Evolutionary conservation across 2,797 vertebrate species (phyloP), one percentile per base, ranked within the genome.

Genomic region (Sparus aurata): DNA sequence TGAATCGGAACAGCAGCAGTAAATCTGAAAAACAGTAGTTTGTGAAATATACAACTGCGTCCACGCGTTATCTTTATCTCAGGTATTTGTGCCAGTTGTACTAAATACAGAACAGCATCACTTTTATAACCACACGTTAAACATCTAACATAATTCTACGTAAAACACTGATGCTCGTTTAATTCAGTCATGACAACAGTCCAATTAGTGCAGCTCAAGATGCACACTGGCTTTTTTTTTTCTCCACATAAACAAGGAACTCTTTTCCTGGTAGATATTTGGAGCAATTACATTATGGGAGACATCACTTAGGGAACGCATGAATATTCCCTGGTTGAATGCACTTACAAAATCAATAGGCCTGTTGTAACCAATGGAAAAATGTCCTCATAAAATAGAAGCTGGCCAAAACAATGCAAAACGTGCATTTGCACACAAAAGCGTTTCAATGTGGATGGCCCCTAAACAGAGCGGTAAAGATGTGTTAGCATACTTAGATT

Each of bases 201-300:
- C 18, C 17, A 73, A 58, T 57, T 41, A 52, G 27, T 43, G 30
- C 25, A 58, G 47, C 15, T 43, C 59, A 52, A 58, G 59, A 50
- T 62, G n/a, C 46, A 61, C 17, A 25, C 15, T 53, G 57, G 18
- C n/a, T 20, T 43, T 47, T 57, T 22, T 41, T 47, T 58, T 61
- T 41, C 8, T 41, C 34, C 62, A 57, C 57, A 61, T 49, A 72
- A 73, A 69, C 34, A 43, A 69, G 23, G 67, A 75, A 43, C 15
- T 69, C 15, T 41, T 69, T 79, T 67, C 62, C 54, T 79, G 92
- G 94, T 94, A 96, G 92, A 95, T 90, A 92, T 95, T 90, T 93
- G 85, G 82, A 90, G 89, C 89, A 96, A 96, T 96, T 95, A 90
- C 91, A 95, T 96, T 95, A 96, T 10, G 0, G 93, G 87, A 82